Evolutionary conservation across 2,888 invertebrate species (phyloP).

Genomic region (Drosophila bunnanda): DNA sequence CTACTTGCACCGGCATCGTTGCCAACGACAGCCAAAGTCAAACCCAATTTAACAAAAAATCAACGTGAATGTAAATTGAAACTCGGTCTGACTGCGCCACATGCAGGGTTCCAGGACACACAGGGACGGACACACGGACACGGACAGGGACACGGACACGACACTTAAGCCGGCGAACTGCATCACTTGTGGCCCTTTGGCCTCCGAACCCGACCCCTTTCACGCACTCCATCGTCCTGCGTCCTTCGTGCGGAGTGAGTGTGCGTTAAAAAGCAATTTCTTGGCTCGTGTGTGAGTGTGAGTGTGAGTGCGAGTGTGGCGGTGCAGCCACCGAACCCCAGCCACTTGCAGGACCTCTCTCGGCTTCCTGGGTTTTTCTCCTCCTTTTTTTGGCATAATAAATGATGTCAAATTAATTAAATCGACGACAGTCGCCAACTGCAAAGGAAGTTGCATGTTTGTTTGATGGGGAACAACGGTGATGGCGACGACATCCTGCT

Average conservation of each 20-base stretch:
- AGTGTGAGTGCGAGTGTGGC: too few relatives aligned
- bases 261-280: constrained; percentile 70
- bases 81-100: constrained; percentile 48
- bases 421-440: constrained; percentile 56
- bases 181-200: constrained; percentile 31
- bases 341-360: constrained; percentile 39
- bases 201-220: background rate
- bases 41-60: constrained; percentile 78
- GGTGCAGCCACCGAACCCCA: constrained; percentile 16
- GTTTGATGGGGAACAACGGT: constrained; percentile 19
- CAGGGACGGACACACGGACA: background rate
- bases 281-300: constrained; percentile 38
- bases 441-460: constrained; percentile 42
- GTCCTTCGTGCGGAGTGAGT: constrained; percentile 11
- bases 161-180: constrained; percentile 41
- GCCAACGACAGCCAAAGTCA: constrained; percentile 66
- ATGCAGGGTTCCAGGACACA: constrained; percentile 2
- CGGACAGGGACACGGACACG: constrained; percentile 26
- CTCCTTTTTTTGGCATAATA: constrained; percentile 68
- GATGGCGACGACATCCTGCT: background rate
- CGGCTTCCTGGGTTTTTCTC: constrained; percentile 14
- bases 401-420: constrained; percentile 79
- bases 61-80: constrained; percentile 77
- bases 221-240: constrained; percentile 9
- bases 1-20: constrained; percentile 40